A percentile compares a stretch with the other conserved stretches of the same genome.
Evolutionary conservation across 1,140 invertebrate genomes (phyloP).

Genomic region (Antheraea pernyi): DNA sequence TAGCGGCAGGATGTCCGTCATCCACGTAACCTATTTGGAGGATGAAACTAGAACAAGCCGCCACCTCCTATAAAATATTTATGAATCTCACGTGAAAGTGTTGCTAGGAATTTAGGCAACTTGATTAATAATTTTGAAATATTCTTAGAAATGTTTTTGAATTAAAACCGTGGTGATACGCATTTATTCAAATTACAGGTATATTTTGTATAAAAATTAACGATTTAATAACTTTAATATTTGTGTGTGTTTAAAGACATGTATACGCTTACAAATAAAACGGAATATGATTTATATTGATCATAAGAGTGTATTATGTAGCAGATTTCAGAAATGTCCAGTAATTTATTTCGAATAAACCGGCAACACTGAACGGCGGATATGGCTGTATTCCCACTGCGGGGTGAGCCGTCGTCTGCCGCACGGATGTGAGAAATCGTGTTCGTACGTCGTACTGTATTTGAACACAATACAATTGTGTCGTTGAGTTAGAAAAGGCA

Average conservation of each 20-base stretch:
- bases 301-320: no score
- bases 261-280: no score
- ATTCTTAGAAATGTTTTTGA: not conserved
- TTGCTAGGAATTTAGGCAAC: not conserved
- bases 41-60: constrained; percentile 19
- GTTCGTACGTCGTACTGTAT: not conserved
- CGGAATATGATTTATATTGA: no score
- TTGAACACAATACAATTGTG: constrained; percentile 1
- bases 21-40: constrained; percentile 28
- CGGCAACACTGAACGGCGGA: not conserved
- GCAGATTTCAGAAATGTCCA: not conserved
- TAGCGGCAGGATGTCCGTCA: constrained; percentile 19
- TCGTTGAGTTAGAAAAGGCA: not conserved
- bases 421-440: not conserved
- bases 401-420: not conserved
- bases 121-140: not conserved
- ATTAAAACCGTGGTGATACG: no score
- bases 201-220: no score
- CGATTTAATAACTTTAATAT: no score
- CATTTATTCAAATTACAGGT: no score
- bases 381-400: not conserved
- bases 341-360: not conserved
- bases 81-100: constrained; percentile 14
- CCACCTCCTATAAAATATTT: constrained; percentile 21
- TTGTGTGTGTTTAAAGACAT: no score